These are phyloP conservation scores for Leptinotarsa tumamoca DNA, from an alignment of 2,888 invertebrate species.

Conservation along the genomic window DNA sequence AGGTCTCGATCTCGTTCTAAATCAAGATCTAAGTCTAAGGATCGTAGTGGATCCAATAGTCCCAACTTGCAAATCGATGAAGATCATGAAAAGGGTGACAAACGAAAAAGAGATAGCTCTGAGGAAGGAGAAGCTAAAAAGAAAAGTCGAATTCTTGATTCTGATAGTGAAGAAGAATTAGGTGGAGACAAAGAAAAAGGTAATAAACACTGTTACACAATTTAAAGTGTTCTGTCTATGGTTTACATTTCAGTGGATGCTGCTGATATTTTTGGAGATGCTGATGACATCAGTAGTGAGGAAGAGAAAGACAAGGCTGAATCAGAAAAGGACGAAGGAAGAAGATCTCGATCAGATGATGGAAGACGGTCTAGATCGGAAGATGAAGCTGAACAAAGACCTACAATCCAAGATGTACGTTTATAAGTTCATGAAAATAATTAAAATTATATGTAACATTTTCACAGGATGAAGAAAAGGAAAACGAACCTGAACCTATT, in stretches of 20 bases:
- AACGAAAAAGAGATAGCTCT: conserved; percentile 61
- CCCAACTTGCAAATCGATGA: conserved; percentile 70
- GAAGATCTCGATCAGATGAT: conserved; percentile 57
- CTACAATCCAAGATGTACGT: conserved; percentile 52
- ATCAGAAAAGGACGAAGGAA: conserved; percentile 57
- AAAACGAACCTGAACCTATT: conserved; percentile 81
- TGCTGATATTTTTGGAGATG: conserved; percentile 92
- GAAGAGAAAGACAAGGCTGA: conserved; percentile 73
- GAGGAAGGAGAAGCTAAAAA: conserved; percentile 61
- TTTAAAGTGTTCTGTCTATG: too few species aligned
- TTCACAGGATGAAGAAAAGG: conserved; percentile 73
- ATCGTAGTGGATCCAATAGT: conserved; percentile 62
- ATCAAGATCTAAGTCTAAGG: conserved; percentile 46
- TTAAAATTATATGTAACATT: not conserved
- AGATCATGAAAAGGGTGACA: conserved; percentile 63
- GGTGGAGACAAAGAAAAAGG: conserved; percentile 51
- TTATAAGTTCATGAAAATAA: not conserved
- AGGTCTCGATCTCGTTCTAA: conserved; percentile 52
- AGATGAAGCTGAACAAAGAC: conserved; percentile 45
- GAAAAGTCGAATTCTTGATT: conserved; percentile 71
- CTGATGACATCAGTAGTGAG: conserved; percentile 91
- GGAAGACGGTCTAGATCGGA: conserved; percentile 55
- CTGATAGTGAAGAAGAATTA: conserved; percentile 74
- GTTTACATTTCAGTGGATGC: conserved; percentile 72
- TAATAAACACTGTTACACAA: not conserved